A percentile compares a stretch with the other conserved stretches of the same genome.
phyloP scores from a whole-genome alignment of 2,888 invertebrate species.

The Hirtodrosophila histrioides region DNA sequence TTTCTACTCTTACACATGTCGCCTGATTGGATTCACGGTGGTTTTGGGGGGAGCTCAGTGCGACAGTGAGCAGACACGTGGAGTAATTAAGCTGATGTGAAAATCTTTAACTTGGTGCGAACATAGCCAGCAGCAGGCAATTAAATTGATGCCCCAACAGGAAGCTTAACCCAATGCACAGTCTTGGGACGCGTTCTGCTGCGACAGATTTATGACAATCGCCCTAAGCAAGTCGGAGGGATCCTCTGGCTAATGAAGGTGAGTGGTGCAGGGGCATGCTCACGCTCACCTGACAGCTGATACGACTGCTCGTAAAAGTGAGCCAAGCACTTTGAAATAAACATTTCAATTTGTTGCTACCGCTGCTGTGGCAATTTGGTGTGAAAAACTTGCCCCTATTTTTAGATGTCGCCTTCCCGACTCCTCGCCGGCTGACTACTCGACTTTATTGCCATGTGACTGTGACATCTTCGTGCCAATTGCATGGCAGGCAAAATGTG shows the following conservation, averaged over 20 bases:
- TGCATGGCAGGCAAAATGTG: constrained; percentile 78
- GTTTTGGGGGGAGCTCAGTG: background rate
- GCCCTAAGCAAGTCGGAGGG: constrained; percentile 25
- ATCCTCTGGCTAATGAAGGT: constrained; percentile 17
- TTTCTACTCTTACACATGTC: constrained; percentile 27
- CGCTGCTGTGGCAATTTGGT: constrained; percentile 57
- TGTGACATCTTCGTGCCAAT: constrained; percentile 67
- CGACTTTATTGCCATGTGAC: constrained; percentile 61
- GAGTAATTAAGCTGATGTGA: constrained; percentile 69
- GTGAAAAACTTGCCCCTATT: constrained; percentile 71
- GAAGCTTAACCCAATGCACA: constrained; percentile 59
- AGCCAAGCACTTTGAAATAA: constrained; percentile 63
- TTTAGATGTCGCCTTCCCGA: constrained; percentile 50
- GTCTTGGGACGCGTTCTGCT: constrained; percentile 17
- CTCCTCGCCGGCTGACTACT: constrained; percentile 35
- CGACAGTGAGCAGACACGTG: constrained; percentile 25
- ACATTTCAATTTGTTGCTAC: constrained; percentile 73
- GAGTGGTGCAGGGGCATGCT: constrained; percentile 1
- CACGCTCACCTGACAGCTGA: constrained; percentile 65
- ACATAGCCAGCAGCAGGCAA: constrained; percentile 67
- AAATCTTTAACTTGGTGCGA: constrained; percentile 72
- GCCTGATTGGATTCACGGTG: background rate
- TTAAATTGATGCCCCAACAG: constrained; percentile 62
- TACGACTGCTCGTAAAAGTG: constrained; percentile 33
- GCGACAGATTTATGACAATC: constrained; percentile 71